Conservation (phyloP, 2,113 vertebrate genomes). For the Cebus imitator region DNA sequence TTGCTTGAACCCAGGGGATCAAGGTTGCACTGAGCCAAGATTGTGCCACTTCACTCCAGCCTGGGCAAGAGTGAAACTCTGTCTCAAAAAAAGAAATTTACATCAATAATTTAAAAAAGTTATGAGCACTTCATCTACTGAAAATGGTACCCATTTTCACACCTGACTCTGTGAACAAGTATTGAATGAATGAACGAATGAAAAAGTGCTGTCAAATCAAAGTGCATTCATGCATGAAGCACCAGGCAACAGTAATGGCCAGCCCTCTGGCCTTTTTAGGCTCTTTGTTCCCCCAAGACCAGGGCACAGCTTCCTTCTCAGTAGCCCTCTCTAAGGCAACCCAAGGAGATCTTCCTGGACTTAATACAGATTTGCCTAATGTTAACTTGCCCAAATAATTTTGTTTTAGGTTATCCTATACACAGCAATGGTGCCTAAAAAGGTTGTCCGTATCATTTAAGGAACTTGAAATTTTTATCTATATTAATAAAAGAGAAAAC, state of each 20-base stretch:
- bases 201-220: background rate
- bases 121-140: background rate
- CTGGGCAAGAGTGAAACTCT: too few species aligned
- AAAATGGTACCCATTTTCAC: background rate
- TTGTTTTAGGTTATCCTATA: background rate
- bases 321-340: background rate
- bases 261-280: background rate
- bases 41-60: too few species aligned
- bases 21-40: too few species aligned
- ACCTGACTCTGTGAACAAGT: background rate
- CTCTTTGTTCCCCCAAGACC: background rate
- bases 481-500: conserved; percentile 53
- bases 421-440: background rate
- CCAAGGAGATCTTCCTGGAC: background rate
- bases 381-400: conserved; percentile 42
- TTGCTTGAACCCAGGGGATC: too few species aligned
- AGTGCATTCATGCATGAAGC: background rate
- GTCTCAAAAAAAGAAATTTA: background rate
- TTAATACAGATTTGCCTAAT: background rate
- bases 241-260: background rate
- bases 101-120: background rate
- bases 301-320: background rate
- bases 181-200: background rate
- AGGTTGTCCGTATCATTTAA: conserved; percentile 50
- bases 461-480: conserved; percentile 61